These are phyloP conservation scores for Camponotus fellah DNA, from an alignment of 2,888 invertebrate genomes.

Conservation along the genomic window DNA sequence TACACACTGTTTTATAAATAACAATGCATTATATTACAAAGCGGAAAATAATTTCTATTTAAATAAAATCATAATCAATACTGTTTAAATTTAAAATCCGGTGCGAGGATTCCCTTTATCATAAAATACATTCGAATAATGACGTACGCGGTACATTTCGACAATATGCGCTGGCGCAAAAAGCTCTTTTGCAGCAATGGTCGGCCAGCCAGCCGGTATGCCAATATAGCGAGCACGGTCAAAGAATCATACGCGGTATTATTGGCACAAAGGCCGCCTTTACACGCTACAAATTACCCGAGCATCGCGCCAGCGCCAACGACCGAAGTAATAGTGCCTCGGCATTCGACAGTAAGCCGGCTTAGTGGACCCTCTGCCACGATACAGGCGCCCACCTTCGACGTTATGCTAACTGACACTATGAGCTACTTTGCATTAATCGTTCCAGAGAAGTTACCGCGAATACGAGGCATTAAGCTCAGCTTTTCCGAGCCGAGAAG, in stretches of 20 bases:
- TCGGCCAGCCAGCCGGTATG: constrained; percentile 17
- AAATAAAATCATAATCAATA: constrained; percentile 25
- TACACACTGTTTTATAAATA: constrained; percentile 7
- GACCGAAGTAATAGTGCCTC: constrained; percentile 53
- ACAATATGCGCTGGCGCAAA: constrained; percentile 38
- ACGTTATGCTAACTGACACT: constrained; percentile 72
- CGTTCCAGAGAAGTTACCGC: constrained; percentile 64
- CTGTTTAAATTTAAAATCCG: constrained; percentile 22
- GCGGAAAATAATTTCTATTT: constrained; percentile 14
- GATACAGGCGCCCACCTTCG: constrained; percentile 61
- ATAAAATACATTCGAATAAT: constrained; percentile 36
- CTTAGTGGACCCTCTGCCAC: constrained; percentile 61
- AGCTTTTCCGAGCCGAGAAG: constrained; percentile 31
- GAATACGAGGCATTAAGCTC: constrained; percentile 47
- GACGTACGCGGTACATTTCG: constrained; percentile 34
- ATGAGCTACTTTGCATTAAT: constrained; percentile 76
- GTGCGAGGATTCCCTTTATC: constrained; percentile 15
- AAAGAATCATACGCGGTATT: constrained; percentile 64
- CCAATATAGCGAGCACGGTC: constrained; percentile 48
- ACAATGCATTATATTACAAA: constrained; percentile 11
- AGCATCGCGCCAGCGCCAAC: constrained; percentile 48
- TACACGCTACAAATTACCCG: constrained; percentile 66
- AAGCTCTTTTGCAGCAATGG: constrained; percentile 47
- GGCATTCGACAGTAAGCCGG: constrained; percentile 70
- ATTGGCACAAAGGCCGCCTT: constrained; percentile 63